Conservation (phyloP, 1,140 invertebrate genomes). For the Atta texana region DNA sequence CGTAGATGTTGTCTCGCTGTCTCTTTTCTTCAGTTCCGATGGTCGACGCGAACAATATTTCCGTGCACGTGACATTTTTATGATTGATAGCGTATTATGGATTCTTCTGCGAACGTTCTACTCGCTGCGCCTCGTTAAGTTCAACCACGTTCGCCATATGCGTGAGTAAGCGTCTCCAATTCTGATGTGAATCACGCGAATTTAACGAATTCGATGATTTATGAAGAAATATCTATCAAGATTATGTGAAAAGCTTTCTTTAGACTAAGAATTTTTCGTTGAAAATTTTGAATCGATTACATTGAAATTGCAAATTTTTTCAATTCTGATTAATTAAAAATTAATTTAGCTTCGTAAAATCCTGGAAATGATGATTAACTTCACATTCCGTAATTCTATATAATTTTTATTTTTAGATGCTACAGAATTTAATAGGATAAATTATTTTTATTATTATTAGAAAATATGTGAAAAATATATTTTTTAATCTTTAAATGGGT, state of each 20-base stretch:
- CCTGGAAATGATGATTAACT: not conserved
- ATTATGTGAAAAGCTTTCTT: not conserved
- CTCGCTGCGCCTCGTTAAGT: slow-evolving; percentile 12
- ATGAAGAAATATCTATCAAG: not conserved
- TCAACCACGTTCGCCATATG: not conserved
- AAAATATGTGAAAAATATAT: not conserved
- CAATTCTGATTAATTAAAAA: not conserved
- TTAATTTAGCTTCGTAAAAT: not conserved
- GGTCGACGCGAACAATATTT: slow-evolving; percentile 1
- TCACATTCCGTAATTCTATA: not conserved
- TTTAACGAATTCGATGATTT: slow-evolving; percentile 25
- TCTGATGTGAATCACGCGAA: slow-evolving; percentile 19
- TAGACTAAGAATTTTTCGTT: not conserved
- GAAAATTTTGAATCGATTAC: slow-evolving; percentile 1
- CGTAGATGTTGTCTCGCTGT: not conserved
- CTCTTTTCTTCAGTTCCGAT: not conserved
- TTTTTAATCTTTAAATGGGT: not conserved
- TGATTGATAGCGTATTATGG: slow-evolving; percentile 36
- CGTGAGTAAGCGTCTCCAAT: not conserved
- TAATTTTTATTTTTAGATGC: slow-evolving; percentile 12
- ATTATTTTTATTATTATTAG: not conserved
- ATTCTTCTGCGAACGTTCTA: slow-evolving; percentile 11
- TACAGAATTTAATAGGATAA: not conserved
- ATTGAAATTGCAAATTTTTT: not conserved
- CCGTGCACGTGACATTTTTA: slow-evolving; percentile 28